Base-by-base conservation (phyloP, 2,113 vertebrate species). In the Shinisaurus crocodilurus region DNA sequence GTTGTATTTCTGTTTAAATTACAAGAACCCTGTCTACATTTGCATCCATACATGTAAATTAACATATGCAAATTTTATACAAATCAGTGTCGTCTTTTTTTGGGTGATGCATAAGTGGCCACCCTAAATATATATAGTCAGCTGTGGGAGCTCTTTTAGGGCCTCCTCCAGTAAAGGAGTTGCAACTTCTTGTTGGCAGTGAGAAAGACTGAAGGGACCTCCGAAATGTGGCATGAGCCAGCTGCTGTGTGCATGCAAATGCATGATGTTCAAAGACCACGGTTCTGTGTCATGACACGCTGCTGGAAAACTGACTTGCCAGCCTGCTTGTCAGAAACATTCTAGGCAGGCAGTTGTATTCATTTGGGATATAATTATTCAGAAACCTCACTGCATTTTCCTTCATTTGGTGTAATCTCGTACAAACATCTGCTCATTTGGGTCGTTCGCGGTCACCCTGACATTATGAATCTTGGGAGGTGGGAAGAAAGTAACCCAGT, bases 341-440 rank as follows among this genome's bases (percentile, higher is more conserved):
- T 88, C 91, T 67, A 95, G 48, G 27, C 72, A 94, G 63, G 72
- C 60, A 92, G 72, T 91, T 96, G 93, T 94, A 92, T 82, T 95
- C 76, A 89, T 93, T 92, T 90, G 92, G 89, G 85, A 83, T 89
- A 77, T 88, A 95, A 94, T 95, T 95, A 95, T 95, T 92, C 76
- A 84, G 83, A 95, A 93, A 91, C 92, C 92, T 96, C 88, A 85
- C 45, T 94, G 77, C 40, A 89, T 94, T 96, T 95, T 83, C 92
- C 91, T 95, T 94, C 88, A 94, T 95, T 96, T 95, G 88, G 90
- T 92, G 85, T 57, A 92, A 91, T 93, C 89, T 90, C 89, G 90
- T 87, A 87, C 63, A 94, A 95, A 94, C 83, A 93, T 90, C 94
- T 94, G 87, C 91, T 92, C 85, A 81, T 50, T 92, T 67, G 92